phyloP scores from a whole-genome alignment of 2,888 invertebrate genomes.

The Lepidocyrtoides sp. region DNA sequence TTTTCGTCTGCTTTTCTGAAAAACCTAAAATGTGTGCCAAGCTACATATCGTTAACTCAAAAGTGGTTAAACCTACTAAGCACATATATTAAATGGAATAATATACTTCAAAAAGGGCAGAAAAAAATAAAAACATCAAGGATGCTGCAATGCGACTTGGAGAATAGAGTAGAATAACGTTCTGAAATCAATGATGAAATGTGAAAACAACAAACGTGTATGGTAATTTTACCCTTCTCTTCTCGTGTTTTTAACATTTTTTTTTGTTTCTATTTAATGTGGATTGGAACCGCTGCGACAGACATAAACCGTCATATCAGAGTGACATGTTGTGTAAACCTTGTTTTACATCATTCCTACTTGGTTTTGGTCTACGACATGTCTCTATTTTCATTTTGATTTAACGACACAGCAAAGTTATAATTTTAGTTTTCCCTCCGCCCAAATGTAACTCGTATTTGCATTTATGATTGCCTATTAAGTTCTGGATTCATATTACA shows the following conservation, averaged over 20 bases:
- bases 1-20: conserved; percentile 7
- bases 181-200: neutral
- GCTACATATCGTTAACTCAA: neutral
- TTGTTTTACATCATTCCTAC: conserved; percentile 34
- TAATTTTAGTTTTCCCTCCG: neutral
- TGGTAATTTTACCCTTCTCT: neutral
- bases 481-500: neutral
- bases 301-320: conserved; percentile 64
- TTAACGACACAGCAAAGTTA: conserved; percentile 21
- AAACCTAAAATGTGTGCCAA: conserved; percentile 17
- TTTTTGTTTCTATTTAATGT: conserved; percentile 19
- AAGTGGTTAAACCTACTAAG: neutral
- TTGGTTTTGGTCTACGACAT: no score
- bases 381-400: neutral
- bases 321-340: conserved; percentile 55
- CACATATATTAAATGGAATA: neutral
- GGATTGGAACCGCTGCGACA: conserved; percentile 16
- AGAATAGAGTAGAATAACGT: neutral
- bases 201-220: neutral
- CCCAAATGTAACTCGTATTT: neutral
- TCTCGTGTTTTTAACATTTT: neutral
- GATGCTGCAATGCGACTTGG: neutral
- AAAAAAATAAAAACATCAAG: neutral
- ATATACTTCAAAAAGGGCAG: no score
- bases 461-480: neutral